A percentile compares a stretch with the other conserved stretches of the same genome.
phyloP scores from a whole-genome alignment of 2,113 vertebrate species.

The Choloepus hoffmanni region DNA sequence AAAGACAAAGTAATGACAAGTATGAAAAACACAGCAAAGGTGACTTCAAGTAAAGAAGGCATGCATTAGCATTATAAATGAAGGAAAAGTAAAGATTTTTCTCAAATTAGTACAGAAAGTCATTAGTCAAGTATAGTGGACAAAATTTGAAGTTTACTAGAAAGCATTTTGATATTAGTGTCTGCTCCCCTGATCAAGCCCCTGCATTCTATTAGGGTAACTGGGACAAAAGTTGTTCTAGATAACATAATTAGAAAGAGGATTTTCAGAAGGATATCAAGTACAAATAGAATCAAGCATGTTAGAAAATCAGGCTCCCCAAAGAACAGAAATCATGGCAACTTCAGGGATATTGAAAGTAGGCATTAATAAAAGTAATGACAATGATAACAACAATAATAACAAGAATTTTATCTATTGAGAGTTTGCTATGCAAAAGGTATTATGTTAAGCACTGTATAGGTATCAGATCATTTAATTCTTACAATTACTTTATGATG shows the following conservation, averaged over 20 bases:
- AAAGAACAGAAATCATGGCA: neutral
- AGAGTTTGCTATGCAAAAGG: neutral
- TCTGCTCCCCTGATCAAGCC: neutral
- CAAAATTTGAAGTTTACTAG: neutral
- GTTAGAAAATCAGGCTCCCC: neutral
- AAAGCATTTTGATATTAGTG: neutral
- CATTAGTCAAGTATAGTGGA: neutral
- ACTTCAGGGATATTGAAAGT: neutral
- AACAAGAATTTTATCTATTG: neutral
- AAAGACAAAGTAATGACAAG: neutral
- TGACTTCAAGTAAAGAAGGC: slow-evolving; percentile 9
- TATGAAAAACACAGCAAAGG: neutral
- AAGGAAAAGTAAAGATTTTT: neutral
- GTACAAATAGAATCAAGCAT: neutral
- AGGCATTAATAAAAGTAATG: neutral
- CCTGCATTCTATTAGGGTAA: neutral
- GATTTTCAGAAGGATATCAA: neutral
- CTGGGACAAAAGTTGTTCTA: neutral
- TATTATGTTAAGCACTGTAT: neutral
- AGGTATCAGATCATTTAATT: neutral
- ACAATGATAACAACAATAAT: neutral
- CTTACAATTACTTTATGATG: neutral
- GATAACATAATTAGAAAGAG: neutral
- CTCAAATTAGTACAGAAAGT: neutral
- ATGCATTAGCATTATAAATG: neutral